A percentile compares a stretch with the other conserved stretches of the same genome.
These are phyloP conservation scores for Pygmarrhopalites habei DNA, from an alignment of 1,140 invertebrate species.

Conservation along the genomic window DNA sequence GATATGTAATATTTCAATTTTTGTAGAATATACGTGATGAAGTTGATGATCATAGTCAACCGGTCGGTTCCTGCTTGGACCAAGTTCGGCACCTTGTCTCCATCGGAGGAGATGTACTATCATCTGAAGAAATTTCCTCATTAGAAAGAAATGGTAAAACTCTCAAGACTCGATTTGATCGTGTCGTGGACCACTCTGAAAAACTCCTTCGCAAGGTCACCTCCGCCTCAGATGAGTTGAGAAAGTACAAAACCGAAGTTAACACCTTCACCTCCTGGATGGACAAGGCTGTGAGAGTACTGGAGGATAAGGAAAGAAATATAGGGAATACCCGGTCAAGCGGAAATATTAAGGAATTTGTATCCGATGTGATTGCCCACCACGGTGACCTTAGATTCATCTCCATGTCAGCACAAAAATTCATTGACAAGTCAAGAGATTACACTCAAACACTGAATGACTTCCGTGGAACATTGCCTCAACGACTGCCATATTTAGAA, in stretches of 20 bases:
- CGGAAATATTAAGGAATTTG: conserved; percentile 66
- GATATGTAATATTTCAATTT: background rate
- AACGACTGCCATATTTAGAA: conserved; percentile 67
- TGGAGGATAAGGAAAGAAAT: conserved; percentile 79
- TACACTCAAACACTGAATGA: conserved; percentile 74
- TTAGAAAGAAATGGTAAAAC: conserved; percentile 75
- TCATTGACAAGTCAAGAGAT: conserved; percentile 86
- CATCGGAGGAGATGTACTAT: conserved; percentile 79
- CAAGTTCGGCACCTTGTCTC: conserved; percentile 84
- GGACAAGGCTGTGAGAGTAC: conserved; percentile 62
- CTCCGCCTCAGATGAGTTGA: conserved; percentile 75
- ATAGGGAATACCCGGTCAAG: conserved; percentile 54
- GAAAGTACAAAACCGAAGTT: conserved; percentile 74
- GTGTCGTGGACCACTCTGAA: conserved; percentile 67
- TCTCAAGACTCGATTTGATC: conserved; percentile 75
- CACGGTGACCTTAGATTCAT: conserved; percentile 90
- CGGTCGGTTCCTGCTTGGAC: conserved; percentile 77
- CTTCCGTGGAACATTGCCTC: conserved; percentile 70
- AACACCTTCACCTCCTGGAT: conserved; percentile 78
- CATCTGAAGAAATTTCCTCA: conserved; percentile 77
- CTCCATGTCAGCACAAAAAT: conserved; percentile 89
- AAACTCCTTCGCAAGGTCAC: conserved; percentile 66
- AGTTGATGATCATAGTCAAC: conserved; percentile 74
- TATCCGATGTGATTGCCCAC: conserved; percentile 88
- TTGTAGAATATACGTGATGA: conserved; percentile 80